Percentiles rank a stretch among this genome's conserved stretches.
Conservation (phyloP, 2,888 invertebrate genomes). For the Myopa testacea region DNA sequence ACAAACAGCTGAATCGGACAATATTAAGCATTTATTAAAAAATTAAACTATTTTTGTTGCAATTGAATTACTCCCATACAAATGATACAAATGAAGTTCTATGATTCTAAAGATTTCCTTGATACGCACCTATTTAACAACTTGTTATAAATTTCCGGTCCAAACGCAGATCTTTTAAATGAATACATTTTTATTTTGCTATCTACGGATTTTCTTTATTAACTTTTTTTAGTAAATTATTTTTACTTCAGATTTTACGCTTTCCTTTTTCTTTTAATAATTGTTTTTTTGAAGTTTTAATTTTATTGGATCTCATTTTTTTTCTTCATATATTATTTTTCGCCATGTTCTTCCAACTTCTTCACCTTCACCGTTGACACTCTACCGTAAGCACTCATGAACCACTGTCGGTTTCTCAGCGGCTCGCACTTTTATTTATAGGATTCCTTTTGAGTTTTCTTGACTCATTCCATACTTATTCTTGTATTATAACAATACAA, state of each 20-base stretch:
- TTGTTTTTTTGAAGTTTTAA: not conserved
- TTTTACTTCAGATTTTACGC: no score
- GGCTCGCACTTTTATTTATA: slow-evolving; percentile 3
- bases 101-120: no score
- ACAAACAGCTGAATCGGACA: no score
- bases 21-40: no score
- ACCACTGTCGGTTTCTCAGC: not conserved
- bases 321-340: not conserved
- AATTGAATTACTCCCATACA: no score
- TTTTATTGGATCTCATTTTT: no score
- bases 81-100: no score
- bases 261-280: not conserved
- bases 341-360: not conserved
- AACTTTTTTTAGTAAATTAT: slow-evolving; percentile 2
- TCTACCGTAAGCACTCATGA: not conserved
- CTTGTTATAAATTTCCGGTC: slow-evolving; percentile 44
- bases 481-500: no score
- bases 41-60: no score
- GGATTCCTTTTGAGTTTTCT: not conserved
- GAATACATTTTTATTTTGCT: slow-evolving; percentile 34
- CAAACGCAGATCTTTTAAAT: slow-evolving; percentile 38
- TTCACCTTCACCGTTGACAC: not conserved
- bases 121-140: slow-evolving; percentile 44
- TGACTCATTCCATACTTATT: not conserved
- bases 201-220: not conserved